phyloP scores from a whole-genome alignment of 2,888 invertebrate species.

The Pyrrhia umbra region DNA sequence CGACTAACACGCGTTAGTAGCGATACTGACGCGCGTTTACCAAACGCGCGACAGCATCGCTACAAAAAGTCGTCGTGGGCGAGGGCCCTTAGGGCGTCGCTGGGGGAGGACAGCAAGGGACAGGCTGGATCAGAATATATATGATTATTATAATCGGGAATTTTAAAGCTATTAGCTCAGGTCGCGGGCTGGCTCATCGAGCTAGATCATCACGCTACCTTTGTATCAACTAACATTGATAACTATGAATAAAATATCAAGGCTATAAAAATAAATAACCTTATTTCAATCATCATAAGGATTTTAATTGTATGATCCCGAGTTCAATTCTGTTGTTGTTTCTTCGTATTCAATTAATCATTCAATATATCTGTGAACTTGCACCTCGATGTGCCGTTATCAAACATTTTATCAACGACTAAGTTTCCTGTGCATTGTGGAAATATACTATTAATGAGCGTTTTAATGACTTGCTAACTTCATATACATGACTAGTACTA shows the following conservation, averaged over 20 bases:
- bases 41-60: too few relatives aligned
- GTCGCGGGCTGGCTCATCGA: background rate
- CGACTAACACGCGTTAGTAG: too few relatives aligned
- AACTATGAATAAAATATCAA: background rate
- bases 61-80: too few relatives aligned
- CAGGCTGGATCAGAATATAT: too few relatives aligned
- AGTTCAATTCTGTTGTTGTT: background rate
- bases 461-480: background rate
- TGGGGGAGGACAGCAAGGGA: too few relatives aligned
- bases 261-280: background rate
- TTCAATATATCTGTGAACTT: conserved; percentile 7
- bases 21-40: too few relatives aligned
- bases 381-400: conserved; percentile 3
- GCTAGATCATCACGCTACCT: too few relatives aligned
- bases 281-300: background rate
- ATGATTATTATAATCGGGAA: too few relatives aligned
- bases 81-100: too few relatives aligned
- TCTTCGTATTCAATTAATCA: conserved; percentile 33
- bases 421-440: background rate
- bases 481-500: background rate
- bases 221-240: too few relatives aligned
- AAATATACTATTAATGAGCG: background rate
- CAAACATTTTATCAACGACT: conserved; percentile 12
- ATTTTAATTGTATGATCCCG: background rate
- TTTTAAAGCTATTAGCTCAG: too few relatives aligned